A percentile compares a stretch with the other conserved stretches of the same genome.
Conservation (phyloP, 2,888 invertebrate genomes). For the Hyposoter didymator region DNA sequence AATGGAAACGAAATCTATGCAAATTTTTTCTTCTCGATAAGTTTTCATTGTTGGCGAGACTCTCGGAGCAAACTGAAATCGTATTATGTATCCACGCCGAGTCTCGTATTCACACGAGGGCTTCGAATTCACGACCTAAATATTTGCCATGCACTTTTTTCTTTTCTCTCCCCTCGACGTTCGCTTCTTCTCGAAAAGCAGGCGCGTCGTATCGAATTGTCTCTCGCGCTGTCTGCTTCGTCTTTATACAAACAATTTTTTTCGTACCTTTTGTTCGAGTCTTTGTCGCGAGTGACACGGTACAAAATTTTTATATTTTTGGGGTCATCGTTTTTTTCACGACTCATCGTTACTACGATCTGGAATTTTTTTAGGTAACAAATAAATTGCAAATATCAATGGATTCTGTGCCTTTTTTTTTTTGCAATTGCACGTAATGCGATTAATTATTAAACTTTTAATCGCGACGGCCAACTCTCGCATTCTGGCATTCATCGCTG, state of each 20-base stretch:
- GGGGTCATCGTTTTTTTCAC: not conserved
- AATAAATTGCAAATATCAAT: not conserved
- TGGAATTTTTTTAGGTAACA: not conserved
- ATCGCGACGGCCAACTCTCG: slow-evolving; percentile 37
- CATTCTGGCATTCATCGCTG: slow-evolving; percentile 27
- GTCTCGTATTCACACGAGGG: slow-evolving; percentile 52
- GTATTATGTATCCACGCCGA: slow-evolving; percentile 55
- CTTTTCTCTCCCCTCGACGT: not conserved
- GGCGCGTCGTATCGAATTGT: slow-evolving; percentile 41
- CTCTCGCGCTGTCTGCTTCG: slow-evolving; percentile 33
- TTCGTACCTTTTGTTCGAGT: not conserved
- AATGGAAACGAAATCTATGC: not conserved
- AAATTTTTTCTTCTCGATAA: not conserved
- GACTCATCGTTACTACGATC: not conserved
- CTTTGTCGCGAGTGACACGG: not conserved
- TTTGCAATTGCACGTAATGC: not conserved
- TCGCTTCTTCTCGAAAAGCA: slow-evolving; percentile 27
- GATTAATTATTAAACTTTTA: not conserved
- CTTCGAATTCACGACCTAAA: slow-evolving; percentile 64
- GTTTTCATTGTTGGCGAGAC: slow-evolving; percentile 14
- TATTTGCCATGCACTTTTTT: slow-evolving; percentile 60
- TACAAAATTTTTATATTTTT: not conserved
- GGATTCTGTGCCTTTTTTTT: not conserved
- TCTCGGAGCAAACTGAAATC: slow-evolving; percentile 29
- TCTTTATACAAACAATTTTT: slow-evolving; percentile 30